These are phyloP conservation scores for Heterodera filipjevi DNA, from an alignment of 2,888 invertebrate species.

Conservation along the genomic window DNA sequence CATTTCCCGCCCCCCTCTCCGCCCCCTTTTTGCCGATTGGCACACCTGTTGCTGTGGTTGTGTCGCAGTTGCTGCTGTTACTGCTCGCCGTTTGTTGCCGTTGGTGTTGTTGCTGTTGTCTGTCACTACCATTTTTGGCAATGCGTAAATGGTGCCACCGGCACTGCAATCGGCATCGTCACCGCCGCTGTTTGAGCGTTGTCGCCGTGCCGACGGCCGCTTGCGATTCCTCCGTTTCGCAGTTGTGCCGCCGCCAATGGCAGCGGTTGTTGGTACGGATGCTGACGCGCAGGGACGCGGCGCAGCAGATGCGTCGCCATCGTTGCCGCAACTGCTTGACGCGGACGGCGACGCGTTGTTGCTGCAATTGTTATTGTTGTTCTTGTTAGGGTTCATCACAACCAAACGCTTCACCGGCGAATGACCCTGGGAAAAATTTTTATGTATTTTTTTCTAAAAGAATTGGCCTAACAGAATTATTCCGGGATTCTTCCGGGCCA, in stretches of 20 bases:
- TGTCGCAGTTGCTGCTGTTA: not conserved
- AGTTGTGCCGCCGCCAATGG: not conserved
- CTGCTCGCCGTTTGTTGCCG: not conserved
- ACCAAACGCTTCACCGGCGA: constrained; percentile 26
- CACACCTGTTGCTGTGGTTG: not conserved
- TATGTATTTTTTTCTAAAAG: not conserved
- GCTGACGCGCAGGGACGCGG: not conserved
- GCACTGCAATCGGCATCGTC: no score
- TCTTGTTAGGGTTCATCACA: not conserved
- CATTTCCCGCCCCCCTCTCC: no score
- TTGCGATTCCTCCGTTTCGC: not conserved
- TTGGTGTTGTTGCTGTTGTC: not conserved
- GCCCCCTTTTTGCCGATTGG: no score
- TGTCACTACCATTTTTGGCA: not conserved
- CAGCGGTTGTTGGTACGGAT: not conserved
- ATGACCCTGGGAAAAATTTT: constrained; percentile 14
- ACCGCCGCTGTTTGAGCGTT: constrained; percentile 1
- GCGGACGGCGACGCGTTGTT: not conserved
- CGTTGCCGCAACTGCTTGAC: not conserved
- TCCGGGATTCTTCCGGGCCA: no score
- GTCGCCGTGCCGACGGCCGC: not conserved
- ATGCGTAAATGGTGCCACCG: not conserved
- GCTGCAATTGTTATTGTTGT: not conserved
- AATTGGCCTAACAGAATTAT: no score
- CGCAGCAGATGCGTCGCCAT: not conserved